Evolutionary conservation across 2,797 vertebrate genomes (phyloP).

Genomic region (Coracias cyanogaster): DNA sequence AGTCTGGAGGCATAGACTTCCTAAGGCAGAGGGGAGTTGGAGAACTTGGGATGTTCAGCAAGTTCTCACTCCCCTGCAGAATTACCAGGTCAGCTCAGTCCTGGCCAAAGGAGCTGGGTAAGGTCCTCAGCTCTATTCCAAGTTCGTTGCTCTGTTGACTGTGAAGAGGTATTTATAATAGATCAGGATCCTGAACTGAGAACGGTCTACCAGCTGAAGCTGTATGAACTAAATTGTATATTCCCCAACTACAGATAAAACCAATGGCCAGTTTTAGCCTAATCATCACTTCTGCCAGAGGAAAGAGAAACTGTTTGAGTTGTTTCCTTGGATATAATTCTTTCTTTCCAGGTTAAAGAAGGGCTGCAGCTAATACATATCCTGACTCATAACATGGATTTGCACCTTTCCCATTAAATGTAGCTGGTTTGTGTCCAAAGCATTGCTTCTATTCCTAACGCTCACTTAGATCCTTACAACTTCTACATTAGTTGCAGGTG

Average conservation of each 20-base stretch:
- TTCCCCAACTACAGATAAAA: slow-evolving; percentile 38
- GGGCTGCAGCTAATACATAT: neutral
- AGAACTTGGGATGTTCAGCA: fast-evolving
- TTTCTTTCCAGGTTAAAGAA: slow-evolving; percentile 24
- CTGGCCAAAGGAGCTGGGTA: neutral
- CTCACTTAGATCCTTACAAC: slow-evolving; percentile 9
- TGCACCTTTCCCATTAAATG: slow-evolving; percentile 41
- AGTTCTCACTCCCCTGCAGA: neutral
- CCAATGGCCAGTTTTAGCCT: neutral
- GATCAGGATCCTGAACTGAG: neutral
- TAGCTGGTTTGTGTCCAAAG: slow-evolving; percentile 13
- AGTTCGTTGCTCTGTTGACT: neutral
- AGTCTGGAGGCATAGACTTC: neutral
- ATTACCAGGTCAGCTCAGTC: neutral
- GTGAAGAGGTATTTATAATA: neutral
- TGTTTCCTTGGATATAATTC: slow-evolving; percentile 34
- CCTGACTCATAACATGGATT: slow-evolving; percentile 11
- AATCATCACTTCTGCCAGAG: slow-evolving; percentile 36
- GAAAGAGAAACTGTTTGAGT: slow-evolving; percentile 27
- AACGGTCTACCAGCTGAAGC: neutral
- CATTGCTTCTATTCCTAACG: neutral
- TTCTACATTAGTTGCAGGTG: slow-evolving; percentile 56
- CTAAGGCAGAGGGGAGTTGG: neutral
- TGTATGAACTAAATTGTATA: neutral
- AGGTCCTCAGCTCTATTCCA: neutral